A percentile compares a stretch with the other conserved stretches of the same genome.
phyloP scores from a whole-genome alignment of 1,140 invertebrate genomes.

The Teleopsis dalmanni region DNA sequence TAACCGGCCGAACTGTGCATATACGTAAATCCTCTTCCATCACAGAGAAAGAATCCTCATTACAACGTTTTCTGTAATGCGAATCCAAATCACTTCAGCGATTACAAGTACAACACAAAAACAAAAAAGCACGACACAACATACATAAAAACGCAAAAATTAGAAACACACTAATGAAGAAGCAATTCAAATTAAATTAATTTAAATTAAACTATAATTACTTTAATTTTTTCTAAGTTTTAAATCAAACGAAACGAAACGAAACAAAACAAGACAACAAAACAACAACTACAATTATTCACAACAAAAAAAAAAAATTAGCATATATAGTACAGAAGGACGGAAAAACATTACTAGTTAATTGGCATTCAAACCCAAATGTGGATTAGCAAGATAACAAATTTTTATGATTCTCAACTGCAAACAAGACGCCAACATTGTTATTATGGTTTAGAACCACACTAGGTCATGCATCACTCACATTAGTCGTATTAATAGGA shows the following conservation, averaged over 20 bases:
- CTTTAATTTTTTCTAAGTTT: background rate
- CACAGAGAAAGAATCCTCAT: conserved; percentile 75
- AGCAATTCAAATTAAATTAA: background rate
- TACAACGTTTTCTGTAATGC: conserved; percentile 65
- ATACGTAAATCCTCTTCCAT: conserved; percentile 95
- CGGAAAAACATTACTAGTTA: too few species aligned
- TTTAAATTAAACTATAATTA: background rate
- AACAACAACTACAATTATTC: background rate
- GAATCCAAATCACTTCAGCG: conserved; percentile 45
- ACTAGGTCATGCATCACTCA: too few species aligned
- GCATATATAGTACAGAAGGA: too few species aligned
- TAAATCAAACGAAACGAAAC: background rate
- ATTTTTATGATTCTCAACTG: too few species aligned
- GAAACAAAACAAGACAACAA: background rate
- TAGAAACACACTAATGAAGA: background rate
- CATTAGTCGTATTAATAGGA: too few species aligned
- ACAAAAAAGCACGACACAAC: conserved; percentile 6
- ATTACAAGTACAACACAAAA: conserved; percentile 15
- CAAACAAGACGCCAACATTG: too few species aligned
- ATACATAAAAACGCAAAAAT: background rate
- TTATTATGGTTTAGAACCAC: too few species aligned
- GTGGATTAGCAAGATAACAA: too few species aligned
- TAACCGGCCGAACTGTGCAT: conserved; percentile 83
- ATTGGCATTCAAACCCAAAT: too few species aligned
- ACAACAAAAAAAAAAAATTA: background rate